Conservation (phyloP, 2,113 vertebrate genomes). For the Percopsis transmontana region DNA sequence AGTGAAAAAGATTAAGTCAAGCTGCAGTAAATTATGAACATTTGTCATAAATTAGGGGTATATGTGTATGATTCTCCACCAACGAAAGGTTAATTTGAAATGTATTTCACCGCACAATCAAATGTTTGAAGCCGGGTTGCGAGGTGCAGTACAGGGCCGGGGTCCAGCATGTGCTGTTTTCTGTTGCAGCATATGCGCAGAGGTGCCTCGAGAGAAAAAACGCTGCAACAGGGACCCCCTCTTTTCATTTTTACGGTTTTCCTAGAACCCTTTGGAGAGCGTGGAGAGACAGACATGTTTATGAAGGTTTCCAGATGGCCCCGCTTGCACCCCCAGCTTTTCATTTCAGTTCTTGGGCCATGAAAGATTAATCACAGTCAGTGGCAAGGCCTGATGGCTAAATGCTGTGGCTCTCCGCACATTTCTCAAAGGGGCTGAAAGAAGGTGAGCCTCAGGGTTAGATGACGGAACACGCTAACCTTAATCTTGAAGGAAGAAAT, state of each 20-base stretch:
- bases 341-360: conserved; percentile 75
- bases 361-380: conserved; percentile 81
- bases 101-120: conserved; percentile 53
- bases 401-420: conserved; percentile 64
- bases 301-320: conserved; percentile 84
- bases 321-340: conserved; percentile 71
- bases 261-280: conserved; percentile 81
- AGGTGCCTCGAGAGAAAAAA: conserved; percentile 67
- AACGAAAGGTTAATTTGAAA: conserved; percentile 43
- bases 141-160: conserved; percentile 36
- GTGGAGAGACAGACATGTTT: conserved; percentile 82
- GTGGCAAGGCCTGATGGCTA: conserved; percentile 69
- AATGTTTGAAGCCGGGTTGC: conserved; percentile 13
- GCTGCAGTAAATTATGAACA: conserved; percentile 59
- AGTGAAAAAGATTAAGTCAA: conserved; percentile 54
- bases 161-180: conserved; percentile 38
- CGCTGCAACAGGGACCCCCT: conserved; percentile 72
- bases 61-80: conserved; percentile 38
- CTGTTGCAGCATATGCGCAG: conserved; percentile 55
- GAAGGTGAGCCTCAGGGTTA: conserved; percentile 63
- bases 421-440: not conserved
- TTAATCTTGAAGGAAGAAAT: conserved; percentile 34
- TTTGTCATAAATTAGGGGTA: conserved; percentile 65
- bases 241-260: conserved; percentile 82
- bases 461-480: conserved; percentile 49